These are phyloP conservation scores for Melanotaenia boesemani DNA, from an alignment of 2,797 vertebrate species.

Conservation along the genomic window DNA sequence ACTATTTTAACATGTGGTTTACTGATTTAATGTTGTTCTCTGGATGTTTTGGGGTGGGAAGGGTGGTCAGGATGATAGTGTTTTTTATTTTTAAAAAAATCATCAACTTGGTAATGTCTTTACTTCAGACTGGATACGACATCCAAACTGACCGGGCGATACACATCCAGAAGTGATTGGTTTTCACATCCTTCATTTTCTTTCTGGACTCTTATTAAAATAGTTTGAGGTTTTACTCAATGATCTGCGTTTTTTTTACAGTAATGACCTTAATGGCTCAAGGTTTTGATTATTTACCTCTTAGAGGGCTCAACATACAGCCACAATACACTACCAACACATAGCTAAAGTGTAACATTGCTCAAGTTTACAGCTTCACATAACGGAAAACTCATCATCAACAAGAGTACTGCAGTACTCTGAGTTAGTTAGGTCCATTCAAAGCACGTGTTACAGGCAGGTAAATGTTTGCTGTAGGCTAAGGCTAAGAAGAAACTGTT, in stretches of 20 bases:
- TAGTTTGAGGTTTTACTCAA: constrained; percentile 14
- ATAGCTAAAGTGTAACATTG: constrained; percentile 37
- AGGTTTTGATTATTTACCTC: background rate
- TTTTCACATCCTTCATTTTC: background rate
- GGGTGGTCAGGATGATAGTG: constrained; percentile 5
- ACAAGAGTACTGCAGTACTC: constrained; percentile 8
- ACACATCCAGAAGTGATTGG: background rate
- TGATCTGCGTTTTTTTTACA: background rate
- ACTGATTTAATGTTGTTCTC: constrained; percentile 13
- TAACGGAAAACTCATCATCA: constrained; percentile 3
- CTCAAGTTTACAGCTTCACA: constrained; percentile 18
- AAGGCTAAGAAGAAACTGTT: constrained; percentile 43
- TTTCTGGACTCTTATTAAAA: background rate
- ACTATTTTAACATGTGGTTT: background rate
- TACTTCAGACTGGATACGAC: constrained; percentile 11
- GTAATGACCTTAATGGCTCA: constrained; percentile 18
- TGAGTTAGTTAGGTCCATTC: constrained; percentile 46
- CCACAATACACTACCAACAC: constrained; percentile 3
- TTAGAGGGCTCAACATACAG: background rate
- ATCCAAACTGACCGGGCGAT: constrained; percentile 11
- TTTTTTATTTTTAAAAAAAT: constrained; percentile 4
- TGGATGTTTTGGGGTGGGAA: constrained; percentile 26
- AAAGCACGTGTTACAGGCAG: constrained; percentile 41
- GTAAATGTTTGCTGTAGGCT: constrained; percentile 36
- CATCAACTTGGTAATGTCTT: background rate